Base-by-base conservation (phyloP, 2,113 vertebrate species). In the Anoplopoma fimbria region DNA sequence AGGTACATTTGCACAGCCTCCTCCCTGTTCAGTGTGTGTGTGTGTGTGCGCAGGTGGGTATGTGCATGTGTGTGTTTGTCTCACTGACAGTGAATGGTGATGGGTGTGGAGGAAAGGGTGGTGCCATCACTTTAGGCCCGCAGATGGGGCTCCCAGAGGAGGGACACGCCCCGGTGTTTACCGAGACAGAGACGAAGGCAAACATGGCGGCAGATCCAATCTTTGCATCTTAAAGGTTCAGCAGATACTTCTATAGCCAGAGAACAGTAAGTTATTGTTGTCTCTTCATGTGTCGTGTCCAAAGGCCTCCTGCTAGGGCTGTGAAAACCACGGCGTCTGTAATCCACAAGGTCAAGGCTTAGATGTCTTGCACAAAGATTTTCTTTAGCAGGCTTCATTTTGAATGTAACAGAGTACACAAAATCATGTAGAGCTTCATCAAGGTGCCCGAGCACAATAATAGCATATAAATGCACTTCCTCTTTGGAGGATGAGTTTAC, bases 81-180 rank as follows among this genome's bases (percentile, higher is more conserved):
- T 92, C 25, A 40, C 34, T 91, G 88, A 86, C 84, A 89, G 76
- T 60, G 81, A 87, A 69, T 27, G 71, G 57, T 77, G 86, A 88
- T 82, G 91, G 85, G 75, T 83, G 76, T 68, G 79, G 87, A 88
- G 92, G 92, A 92, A 92, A 92, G 90, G 92, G 94, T 87, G 94
- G 93, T 88, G 84, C 88, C 81, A 70, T 88, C 81, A 81, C 86
- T 89, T 87, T 82, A 84, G 84, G 88, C 83, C 88, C 42, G 81
- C 91, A 92, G 90, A 94, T 92, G 89, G 13, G 76, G 83, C 84
- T 93, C 94, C 93, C 93, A 79, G 21, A 86, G 92, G 93, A 92
- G 84, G 64, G 91, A 84, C 90, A 93, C 89, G 86, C 92, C 93
- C 93, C 89, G 84, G 84, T 82, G 75, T 86, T 89, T 58, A 73